Percentiles rank a stretch among this genome's conserved stretches.
Evolutionary conservation across 92 coral and sea anemone genomes (phyloP).

Genomic region (Umimayanthus chanpuru): DNA sequence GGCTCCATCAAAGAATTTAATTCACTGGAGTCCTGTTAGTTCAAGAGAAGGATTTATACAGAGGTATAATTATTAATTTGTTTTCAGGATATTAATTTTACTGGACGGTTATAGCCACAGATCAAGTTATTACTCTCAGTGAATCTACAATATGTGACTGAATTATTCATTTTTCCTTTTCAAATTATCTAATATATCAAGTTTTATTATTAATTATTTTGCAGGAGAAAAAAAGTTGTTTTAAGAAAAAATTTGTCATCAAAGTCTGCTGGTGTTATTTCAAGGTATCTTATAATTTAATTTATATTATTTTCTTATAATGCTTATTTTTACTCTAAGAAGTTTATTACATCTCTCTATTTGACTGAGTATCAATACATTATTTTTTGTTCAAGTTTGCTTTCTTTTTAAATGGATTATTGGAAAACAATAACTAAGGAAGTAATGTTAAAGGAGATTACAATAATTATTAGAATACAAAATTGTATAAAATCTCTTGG

Average conservation of each 20-base stretch:
- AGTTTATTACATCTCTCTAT: not conserved
- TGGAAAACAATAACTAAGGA: too few relatives aligned
- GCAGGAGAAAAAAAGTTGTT: conserved; percentile 70
- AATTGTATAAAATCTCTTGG: too few relatives aligned
- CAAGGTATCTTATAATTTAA: conserved; percentile 50
- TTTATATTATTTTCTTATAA: not conserved
- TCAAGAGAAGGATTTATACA: conserved; percentile 27
- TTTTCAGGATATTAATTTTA: not conserved
- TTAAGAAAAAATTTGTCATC: conserved; percentile 35
- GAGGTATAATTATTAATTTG: conserved; percentile 9
- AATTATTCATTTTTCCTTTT: too few relatives aligned
- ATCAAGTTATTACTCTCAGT: too few relatives aligned
- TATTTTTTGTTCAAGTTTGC: not conserved
- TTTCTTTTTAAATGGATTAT: too few relatives aligned
- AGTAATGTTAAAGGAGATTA: too few relatives aligned
- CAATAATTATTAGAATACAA: too few relatives aligned
- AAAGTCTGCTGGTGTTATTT: conserved; percentile 40
- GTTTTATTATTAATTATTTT: not conserved
- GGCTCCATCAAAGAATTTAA: not conserved
- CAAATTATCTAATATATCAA: not conserved
- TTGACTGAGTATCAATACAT: not conserved
- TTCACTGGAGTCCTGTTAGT: not conserved
- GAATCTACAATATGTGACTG: too few relatives aligned
- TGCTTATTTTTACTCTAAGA: too few relatives aligned
- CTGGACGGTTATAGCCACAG: too few relatives aligned